phyloP scores from a whole-genome alignment of 1,140 invertebrate species.

The Bombus sibiricus region DNA sequence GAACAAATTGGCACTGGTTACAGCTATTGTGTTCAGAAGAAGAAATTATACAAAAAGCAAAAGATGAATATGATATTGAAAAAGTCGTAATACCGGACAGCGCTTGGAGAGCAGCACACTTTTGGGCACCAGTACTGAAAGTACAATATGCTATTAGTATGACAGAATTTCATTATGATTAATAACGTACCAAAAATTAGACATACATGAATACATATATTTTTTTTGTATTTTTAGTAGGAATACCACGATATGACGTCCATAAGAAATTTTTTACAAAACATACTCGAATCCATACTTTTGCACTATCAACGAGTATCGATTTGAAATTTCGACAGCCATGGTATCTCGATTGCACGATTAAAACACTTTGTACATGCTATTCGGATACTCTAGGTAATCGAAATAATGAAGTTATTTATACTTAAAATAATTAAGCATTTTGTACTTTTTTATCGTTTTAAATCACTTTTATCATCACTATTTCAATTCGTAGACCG shows the following conservation, averaged over 20 bases:
- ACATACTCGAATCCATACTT: slow-evolving; percentile 51
- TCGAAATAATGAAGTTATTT: not conserved
- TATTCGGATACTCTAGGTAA: slow-evolving; percentile 59
- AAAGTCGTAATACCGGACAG: slow-evolving; percentile 44
- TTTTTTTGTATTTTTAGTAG: slow-evolving; percentile 37
- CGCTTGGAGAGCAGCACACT: slow-evolving; percentile 47
- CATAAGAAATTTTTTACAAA: slow-evolving; percentile 57
- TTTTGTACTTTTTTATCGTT: not conserved
- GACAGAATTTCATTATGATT: not conserved
- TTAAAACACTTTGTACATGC: slow-evolving; percentile 55
- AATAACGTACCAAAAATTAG: not conserved
- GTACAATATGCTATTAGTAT: slow-evolving; percentile 61
- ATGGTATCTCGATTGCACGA: slow-evolving; percentile 57
- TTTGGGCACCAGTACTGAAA: slow-evolving; percentile 54
- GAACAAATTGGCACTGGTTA: slow-evolving; percentile 34
- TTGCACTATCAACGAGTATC: slow-evolving; percentile 46
- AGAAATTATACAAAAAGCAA: not conserved
- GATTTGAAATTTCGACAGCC: slow-evolving; percentile 52
- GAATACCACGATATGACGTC: slow-evolving; percentile 51
- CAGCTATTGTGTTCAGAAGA: slow-evolving; percentile 40
- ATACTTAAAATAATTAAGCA: not conserved
- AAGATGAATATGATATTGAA: not conserved
- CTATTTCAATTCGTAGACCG: not conserved
- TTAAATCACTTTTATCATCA: too few species aligned
- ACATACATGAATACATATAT: not conserved